Conservation (phyloP, 2,113 vertebrate genomes). For the Xenotilapia flavipinnis region DNA sequence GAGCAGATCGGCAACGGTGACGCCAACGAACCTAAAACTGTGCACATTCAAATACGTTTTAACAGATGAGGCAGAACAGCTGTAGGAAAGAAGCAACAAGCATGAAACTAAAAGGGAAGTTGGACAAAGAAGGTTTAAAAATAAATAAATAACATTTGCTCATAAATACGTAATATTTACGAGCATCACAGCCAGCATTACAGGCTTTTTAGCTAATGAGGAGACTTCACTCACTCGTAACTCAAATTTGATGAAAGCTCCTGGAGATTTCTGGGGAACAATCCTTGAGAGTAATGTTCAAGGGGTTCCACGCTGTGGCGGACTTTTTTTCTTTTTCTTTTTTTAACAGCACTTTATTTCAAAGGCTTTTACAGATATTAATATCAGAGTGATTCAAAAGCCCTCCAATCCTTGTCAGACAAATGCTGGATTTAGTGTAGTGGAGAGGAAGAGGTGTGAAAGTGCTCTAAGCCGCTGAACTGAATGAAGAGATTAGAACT, state of each 20-base stretch:
- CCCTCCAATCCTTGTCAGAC: slow-evolving; percentile 10
- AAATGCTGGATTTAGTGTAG: slow-evolving; percentile 21
- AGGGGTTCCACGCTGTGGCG: not conserved
- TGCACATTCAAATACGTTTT: not conserved
- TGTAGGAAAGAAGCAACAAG: not conserved
- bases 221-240: slow-evolving; percentile 34
- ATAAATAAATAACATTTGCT: not conserved
- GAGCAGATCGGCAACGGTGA: not conserved
- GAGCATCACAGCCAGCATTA: slow-evolving; percentile 45
- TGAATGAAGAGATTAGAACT: slow-evolving; percentile 16
- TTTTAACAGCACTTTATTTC: slow-evolving; percentile 2
- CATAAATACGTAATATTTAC: slow-evolving; percentile 44
- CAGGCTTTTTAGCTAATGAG: slow-evolving; percentile 63
- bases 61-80: not conserved
- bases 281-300: not conserved
- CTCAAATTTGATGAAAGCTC: slow-evolving; percentile 34
- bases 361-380: slow-evolving; percentile 50
- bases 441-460: slow-evolving; percentile 13
- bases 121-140: not conserved
- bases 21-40: not conserved
- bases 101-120: not conserved
- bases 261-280: not conserved
- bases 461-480: not conserved
- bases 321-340: not conserved
- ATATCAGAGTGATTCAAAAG: slow-evolving; percentile 25